Conservation (phyloP, 2,888 invertebrate species). For the Omphaloscelis lunosa region DNA sequence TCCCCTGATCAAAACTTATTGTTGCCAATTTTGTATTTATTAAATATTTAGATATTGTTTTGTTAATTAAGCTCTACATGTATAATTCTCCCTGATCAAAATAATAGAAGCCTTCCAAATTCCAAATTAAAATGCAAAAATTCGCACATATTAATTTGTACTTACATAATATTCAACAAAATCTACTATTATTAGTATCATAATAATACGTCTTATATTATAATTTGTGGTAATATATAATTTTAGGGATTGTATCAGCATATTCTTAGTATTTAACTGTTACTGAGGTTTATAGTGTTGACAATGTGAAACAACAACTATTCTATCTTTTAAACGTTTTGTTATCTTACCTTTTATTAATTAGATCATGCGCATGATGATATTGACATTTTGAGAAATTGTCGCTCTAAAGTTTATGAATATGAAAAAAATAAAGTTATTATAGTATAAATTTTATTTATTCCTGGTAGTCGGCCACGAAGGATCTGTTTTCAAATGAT, state of each 20-base stretch:
- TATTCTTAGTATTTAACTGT: background rate
- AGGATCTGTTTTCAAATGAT: background rate
- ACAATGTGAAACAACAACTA: constrained; percentile 1
- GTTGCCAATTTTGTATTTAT: constrained; percentile 14
- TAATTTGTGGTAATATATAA: background rate
- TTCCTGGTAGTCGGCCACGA: background rate
- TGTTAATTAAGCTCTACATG: constrained; percentile 1
- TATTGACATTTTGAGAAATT: background rate
- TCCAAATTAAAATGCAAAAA: background rate
- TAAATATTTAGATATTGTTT: background rate
- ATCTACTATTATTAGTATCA: background rate
- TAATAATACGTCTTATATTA: background rate
- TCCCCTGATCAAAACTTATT: constrained; percentile 28
- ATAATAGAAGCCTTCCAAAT: background rate
- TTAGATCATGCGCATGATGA: background rate
- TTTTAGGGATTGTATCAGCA: no score
- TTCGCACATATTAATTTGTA: constrained; percentile 8
- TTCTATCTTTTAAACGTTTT: background rate
- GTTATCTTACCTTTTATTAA: background rate
- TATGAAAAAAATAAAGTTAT: no score
- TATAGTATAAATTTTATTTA: no score
- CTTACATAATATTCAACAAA: background rate
- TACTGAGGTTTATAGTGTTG: background rate
- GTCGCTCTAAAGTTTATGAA: background rate
- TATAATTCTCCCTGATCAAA: background rate